These are phyloP conservation scores for Coecobrya sp. DNA, from an alignment of 2,888 invertebrate species.

Conservation along the genomic window DNA sequence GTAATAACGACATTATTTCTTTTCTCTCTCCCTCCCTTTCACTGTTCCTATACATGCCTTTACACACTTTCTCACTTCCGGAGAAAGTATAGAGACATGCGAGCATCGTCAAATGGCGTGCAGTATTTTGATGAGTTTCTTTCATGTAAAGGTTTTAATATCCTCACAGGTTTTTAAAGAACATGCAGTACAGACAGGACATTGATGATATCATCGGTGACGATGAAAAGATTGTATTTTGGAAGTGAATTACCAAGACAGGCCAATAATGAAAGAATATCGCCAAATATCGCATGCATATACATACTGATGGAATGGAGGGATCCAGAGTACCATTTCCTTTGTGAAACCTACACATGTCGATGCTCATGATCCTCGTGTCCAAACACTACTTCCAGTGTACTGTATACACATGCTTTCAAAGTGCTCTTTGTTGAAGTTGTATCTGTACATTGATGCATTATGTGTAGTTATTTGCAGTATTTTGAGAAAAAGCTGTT, in stretches of 20 bases:
- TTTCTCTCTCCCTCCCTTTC: background rate
- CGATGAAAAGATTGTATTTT: constrained; percentile 60
- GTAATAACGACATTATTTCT: constrained; percentile 27
- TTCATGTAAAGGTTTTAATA: constrained; percentile 4
- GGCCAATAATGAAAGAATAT: too few relatives aligned
- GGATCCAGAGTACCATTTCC: too few relatives aligned
- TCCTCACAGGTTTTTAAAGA: background rate
- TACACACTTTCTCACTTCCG: constrained; percentile 25
- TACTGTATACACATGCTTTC: too few relatives aligned
- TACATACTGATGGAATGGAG: too few relatives aligned
- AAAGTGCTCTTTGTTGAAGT: too few relatives aligned
- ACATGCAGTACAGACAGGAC: background rate
- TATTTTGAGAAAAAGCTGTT: background rate
- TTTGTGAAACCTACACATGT: too few relatives aligned
- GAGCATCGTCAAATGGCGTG: background rate
- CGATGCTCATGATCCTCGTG: too few relatives aligned
- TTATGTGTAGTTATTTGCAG: too few relatives aligned
- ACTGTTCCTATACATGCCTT: background rate
- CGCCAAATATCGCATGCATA: too few relatives aligned
- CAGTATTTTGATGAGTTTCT: constrained; percentile 18
- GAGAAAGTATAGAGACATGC: background rate
- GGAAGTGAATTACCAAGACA: constrained; percentile 31
- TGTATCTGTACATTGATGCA: too few relatives aligned
- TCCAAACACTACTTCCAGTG: too few relatives aligned
- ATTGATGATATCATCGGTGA: background rate